phyloP scores from a whole-genome alignment of 2,113 vertebrate species.

The Oenanthe melanoleuca region DNA sequence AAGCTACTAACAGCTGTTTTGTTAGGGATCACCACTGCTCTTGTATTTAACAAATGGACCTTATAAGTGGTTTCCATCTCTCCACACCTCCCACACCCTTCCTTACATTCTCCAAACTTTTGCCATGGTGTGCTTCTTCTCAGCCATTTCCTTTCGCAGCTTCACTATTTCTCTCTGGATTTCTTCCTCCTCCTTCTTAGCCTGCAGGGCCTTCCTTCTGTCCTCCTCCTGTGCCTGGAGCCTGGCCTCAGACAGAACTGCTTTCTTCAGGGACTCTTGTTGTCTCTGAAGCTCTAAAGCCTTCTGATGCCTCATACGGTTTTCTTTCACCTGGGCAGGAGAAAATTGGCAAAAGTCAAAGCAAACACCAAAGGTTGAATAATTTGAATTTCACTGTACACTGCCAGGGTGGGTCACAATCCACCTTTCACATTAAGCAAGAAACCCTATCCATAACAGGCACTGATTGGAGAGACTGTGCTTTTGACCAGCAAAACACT shows the following conservation, averaged over 20 bases:
- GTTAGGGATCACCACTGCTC: neutral
- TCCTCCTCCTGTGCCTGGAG: conserved; percentile 76
- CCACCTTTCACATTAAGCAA: neutral
- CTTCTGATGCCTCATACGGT: conserved; percentile 78
- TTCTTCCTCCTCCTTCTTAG: conserved; percentile 80
- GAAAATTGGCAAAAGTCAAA: neutral
- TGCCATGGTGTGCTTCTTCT: conserved; percentile 74
- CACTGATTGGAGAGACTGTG: neutral
- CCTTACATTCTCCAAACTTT: conserved; percentile 79
- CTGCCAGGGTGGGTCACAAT: neutral
- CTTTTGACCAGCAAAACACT: neutral
- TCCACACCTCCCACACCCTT: neutral
- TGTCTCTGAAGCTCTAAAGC: conserved; percentile 74
- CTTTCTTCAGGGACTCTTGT: conserved; percentile 74
- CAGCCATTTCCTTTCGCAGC: conserved; percentile 84
- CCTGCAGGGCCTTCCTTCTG: conserved; percentile 76
- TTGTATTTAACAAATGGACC: neutral
- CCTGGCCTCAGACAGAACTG: conserved; percentile 75
- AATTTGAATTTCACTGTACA: neutral
- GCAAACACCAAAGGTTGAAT: neutral
- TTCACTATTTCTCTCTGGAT: conserved; percentile 87
- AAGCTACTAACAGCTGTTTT: neutral
- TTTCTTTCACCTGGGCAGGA: conserved; percentile 85
- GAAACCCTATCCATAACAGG: neutral
- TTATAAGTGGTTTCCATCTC: neutral